Evolutionary conservation across 2,113 vertebrate genomes (phyloP), one percentile per base, ranked within the genome.

Genomic region (Equus quagga): DNA sequence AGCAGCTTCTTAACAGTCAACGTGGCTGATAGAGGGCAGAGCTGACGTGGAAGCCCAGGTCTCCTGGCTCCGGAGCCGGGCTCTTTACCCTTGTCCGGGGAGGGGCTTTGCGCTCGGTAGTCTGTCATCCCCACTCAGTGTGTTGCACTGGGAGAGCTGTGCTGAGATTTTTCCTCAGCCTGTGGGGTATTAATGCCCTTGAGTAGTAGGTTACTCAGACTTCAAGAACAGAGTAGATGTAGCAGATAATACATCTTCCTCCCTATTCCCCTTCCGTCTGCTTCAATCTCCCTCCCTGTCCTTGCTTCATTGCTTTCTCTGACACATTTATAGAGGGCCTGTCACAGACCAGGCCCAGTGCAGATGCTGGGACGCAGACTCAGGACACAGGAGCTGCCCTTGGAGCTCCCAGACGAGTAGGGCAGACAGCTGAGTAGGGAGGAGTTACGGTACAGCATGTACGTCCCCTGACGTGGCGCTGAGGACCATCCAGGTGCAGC

Each of bases 391-490:
- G 28, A 31, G 1, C 41, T 31, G 15, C 13, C 10, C 33, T 36
- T 0, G 0, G 64, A 33, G 33, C 56, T 65, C 6, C 4, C 18
- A 31, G 60, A 46, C 18, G 3, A 10, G 60, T 0, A 64, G 58
- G 36, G 41, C 33, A 46, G 69, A 31, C 21, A 49, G 56, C n/a
- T 9, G 41, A 87, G 51, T 26, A 28, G 87, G 44, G 23, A 86
- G 69, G 6, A 23, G 80, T 33, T 10, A 18, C 2, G 0, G 10
- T 14, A 6, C 0, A 5, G 31, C 2, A 7, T 23, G 21, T 0
- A 0, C 0, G 1, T 13, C 36, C 36, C 28, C 2, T 13, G 1
- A 41, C 7, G 1, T 12, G 46, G 9, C 73, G 7, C 46, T 23
- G 19, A 84, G 67, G 41, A 49, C 26, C 23, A 62, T 26, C 31